Evolutionary conservation across 1,140 invertebrate genomes (phyloP).

Genomic region (Euura lappo): DNA sequence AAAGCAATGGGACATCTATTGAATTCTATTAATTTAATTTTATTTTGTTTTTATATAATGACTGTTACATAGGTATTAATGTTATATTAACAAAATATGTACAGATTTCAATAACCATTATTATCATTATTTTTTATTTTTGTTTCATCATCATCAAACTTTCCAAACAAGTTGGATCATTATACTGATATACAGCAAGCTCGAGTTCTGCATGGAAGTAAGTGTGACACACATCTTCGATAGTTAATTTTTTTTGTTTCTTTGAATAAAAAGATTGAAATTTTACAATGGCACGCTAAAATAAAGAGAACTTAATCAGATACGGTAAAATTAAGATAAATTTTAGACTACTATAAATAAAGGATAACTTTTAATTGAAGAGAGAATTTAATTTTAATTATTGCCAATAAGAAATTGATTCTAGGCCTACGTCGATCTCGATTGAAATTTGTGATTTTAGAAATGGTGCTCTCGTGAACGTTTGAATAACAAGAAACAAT

Average conservation of each 20-base stretch:
- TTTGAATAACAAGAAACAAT: conserved; percentile 1
- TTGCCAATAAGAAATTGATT: conserved; percentile 1
- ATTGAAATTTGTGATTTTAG: background rate
- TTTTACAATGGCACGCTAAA: conserved; percentile 44
- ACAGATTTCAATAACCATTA: conserved; percentile 47
- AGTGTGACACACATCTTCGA: conserved; percentile 9
- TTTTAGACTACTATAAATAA: conserved; percentile 10
- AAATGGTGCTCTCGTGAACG: background rate
- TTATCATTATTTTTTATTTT: conserved; percentile 38
- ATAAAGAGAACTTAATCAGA: conserved; percentile 34
- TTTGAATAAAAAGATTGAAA: conserved; percentile 13
- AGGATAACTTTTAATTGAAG: background rate
- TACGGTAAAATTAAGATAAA: conserved; percentile 39
- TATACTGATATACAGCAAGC: conserved; percentile 21
- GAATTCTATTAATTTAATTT: conserved; percentile 4
- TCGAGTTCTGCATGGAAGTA: conserved; percentile 12
- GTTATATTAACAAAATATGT: conserved; percentile 58
- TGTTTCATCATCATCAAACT: conserved; percentile 14
- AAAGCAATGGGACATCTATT: too few species aligned
- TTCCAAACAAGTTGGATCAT: conserved; percentile 30
- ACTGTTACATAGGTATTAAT: conserved; percentile 54
- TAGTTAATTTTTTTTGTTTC: conserved; percentile 10
- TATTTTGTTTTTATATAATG: conserved; percentile 46
- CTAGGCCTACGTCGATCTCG: background rate
- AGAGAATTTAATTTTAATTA: background rate